Evolutionary conservation across 30 jellyfish, hydroid and myxozoan genomes (phyloP).

Genomic region (Sanderia malayensis): DNA sequence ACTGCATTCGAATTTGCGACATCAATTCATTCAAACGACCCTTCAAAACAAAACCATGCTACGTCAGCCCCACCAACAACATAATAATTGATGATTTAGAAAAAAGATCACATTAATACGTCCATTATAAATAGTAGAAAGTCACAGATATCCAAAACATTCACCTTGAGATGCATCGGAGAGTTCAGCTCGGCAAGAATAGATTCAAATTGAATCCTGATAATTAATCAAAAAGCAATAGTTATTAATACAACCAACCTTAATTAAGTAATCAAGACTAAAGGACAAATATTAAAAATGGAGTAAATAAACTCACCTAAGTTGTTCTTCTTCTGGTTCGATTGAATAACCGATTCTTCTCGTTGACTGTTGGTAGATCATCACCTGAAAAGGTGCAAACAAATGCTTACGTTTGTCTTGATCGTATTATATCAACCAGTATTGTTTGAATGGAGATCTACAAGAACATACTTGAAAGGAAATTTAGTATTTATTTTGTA

Average conservation of each 20-base stretch:
- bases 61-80: no score
- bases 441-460: neutral
- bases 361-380: slow-evolving; percentile 61
- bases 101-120: no score
- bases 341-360: slow-evolving; percentile 83
- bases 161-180: slow-evolving; percentile 89
- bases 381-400: slow-evolving; percentile 52
- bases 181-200: slow-evolving; percentile 75
- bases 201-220: slow-evolving; percentile 81
- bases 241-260: no score
- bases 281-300: no score
- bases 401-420: neutral
- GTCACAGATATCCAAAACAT: neutral
- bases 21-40: slow-evolving; percentile 88
- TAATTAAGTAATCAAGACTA: no score
- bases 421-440: neutral
- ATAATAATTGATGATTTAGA: no score
- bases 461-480: neutral
- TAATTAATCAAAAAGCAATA: no score
- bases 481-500: no score
- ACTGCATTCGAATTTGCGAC: slow-evolving; percentile 87
- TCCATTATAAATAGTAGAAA: neutral
- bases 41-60: no score
- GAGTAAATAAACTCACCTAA: no score
- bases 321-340: slow-evolving; percentile 94